Evolutionary conservation across 2,113 vertebrate species (phyloP), one percentile per base, ranked within the genome.

Genomic region (Ovibos moschatus): DNA sequence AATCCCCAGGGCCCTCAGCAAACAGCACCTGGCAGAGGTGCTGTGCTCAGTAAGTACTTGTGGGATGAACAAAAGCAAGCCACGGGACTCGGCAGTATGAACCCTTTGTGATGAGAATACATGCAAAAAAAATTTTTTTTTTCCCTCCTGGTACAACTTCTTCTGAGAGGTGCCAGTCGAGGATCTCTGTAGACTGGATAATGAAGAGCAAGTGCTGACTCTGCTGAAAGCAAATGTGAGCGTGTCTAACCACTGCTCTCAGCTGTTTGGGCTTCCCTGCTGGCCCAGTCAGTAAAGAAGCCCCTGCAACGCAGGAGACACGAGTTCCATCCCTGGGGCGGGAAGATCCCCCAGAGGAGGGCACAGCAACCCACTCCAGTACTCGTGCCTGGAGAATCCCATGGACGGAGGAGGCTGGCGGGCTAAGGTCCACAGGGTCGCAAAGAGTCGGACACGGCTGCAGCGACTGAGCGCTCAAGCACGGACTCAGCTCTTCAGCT

Each of bases 401-500:
- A 21, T 1, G 67, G 67, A 40, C 10, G 1, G 19, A 71, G n/a
- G 19, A 40, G 67, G 10, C 67, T 40, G n/a, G 67, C 0, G n/a
- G 2, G 67, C 19, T 12, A 21, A 19, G 23, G 19, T 12, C 62
- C 67, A 40, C 5, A 6, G n/a, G n/a, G 67, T 23, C 1, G 2
- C n/a, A 40, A 36, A 36, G n/a, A 23, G 67, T 23, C 6, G 21
- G n/a, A 40, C n/a, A 74, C 2, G 5, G 0, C 67, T 74, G 36
- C 23, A 40, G 67, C 5, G 12, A 23, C 19, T 23, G n/a, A 74
- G 21, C 36, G 3, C 10, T 40, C 36, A 6, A 12, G 67, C 11
- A 3, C 0, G 1, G 10, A 6, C n/a, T 40, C 21, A 23, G 51
- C 79, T 5, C 78, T 71, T 30, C 21, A 7, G 23, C 0, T 6